phyloP scores from a whole-genome alignment of 2,113 vertebrate genomes.

The Pteruthius melanotis region DNA sequence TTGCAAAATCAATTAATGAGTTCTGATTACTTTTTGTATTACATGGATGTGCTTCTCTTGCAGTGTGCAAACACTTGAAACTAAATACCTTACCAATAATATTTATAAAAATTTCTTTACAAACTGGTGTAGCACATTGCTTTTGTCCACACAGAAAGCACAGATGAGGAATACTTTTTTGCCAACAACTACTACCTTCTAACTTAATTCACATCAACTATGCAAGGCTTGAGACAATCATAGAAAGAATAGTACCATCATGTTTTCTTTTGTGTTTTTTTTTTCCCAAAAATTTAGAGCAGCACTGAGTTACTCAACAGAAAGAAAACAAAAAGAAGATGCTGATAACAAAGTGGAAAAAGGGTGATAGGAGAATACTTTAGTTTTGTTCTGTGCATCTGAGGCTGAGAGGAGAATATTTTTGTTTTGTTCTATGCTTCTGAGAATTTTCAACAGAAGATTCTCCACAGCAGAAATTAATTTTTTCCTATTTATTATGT shows the following conservation, averaged over 20 bases:
- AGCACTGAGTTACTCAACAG: neutral
- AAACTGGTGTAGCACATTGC: neutral
- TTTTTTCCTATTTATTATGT: neutral
- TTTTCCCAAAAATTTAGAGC: neutral
- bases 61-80: neutral
- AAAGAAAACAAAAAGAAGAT: neutral
- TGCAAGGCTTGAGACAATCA: neutral
- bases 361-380: neutral
- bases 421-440: neutral
- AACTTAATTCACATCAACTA: neutral
- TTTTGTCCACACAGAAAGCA: neutral
- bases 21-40: neutral
- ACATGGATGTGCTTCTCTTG: neutral
- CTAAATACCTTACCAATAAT: neutral
- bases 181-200: neutral
- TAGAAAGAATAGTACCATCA: neutral
- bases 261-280: neutral
- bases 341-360: neutral
- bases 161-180: neutral
- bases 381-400: neutral
- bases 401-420: neutral
- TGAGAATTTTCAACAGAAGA: neutral
- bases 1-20: neutral
- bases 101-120: neutral
- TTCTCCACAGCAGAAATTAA: neutral